Conservation (phyloP, 2,113 vertebrate genomes). For the Globicephala melas region DNA sequence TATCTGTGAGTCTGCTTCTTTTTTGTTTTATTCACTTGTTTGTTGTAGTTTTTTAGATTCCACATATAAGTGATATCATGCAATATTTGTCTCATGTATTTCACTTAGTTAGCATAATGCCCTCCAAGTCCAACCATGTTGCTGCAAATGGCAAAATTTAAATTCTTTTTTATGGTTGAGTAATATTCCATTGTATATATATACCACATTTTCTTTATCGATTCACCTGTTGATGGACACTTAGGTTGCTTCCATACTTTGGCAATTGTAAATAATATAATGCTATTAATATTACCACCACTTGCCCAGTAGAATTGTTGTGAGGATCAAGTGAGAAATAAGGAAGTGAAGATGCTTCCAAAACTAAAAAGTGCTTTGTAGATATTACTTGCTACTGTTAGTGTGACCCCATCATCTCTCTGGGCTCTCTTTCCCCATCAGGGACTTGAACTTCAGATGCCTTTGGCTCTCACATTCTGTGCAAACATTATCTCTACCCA, state of each 20-base stretch:
- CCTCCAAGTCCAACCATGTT: not conserved
- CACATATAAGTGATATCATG: not conserved
- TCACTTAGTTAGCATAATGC: not conserved
- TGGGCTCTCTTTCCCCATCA: not conserved
- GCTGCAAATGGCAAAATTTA: not conserved
- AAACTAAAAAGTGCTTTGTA: not conserved
- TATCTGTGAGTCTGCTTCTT: not conserved
- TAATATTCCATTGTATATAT: not conserved
- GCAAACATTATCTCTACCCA: not conserved
- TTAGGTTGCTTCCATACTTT: not conserved
- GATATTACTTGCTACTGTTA: not conserved
- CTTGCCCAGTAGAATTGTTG: not conserved
- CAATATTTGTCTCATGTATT: not conserved
- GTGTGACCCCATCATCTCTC: not conserved
- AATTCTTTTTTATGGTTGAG: not conserved
- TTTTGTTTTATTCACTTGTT: not conserved
- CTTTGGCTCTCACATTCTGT: not conserved
- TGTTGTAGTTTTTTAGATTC: not conserved
- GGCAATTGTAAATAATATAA: not conserved
- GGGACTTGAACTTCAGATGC: not conserved
- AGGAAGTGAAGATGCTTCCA: not conserved
- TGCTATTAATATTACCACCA: not conserved
- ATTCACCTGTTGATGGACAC: not conserved
- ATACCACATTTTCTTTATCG: not conserved
- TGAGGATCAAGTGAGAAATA: not conserved